Conservation (phyloP, 2,888 invertebrate species). For the Tachina grossa region DNA sequence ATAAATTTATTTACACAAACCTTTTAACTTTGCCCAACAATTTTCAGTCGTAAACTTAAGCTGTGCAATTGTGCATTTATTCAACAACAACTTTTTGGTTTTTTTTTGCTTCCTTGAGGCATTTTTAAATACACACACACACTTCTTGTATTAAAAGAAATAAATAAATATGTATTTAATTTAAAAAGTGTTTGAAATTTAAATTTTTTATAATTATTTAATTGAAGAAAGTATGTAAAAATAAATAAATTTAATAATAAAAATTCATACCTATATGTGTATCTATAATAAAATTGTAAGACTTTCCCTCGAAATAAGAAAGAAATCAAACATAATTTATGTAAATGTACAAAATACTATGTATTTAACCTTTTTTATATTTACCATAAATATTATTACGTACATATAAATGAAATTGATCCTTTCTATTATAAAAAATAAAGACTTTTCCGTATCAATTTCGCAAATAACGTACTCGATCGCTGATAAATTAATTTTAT, state of each 20-base stretch:
- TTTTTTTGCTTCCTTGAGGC: too few species aligned
- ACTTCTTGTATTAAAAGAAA: too few species aligned
- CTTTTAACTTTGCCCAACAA: too few species aligned
- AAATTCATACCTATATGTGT: not conserved
- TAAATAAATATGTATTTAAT: too few species aligned
- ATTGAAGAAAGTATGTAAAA: too few species aligned
- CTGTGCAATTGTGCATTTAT: too few species aligned
- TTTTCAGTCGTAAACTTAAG: too few species aligned
- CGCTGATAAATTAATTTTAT: conserved; percentile 17
- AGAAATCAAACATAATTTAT: conserved; percentile 59
- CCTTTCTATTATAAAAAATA: conserved; percentile 38
- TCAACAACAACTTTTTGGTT: too few species aligned
- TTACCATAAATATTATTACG: conserved; percentile 11
- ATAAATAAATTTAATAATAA: conserved; percentile 1
- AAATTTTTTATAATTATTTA: too few species aligned
- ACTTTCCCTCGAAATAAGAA: conserved; percentile 52
- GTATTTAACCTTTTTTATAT: conserved; percentile 59
- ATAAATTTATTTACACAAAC: too few species aligned
- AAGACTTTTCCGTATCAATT: conserved; percentile 35
- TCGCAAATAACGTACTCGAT: conserved; percentile 27
- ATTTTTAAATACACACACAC: too few species aligned
- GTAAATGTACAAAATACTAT: conserved; percentile 67
- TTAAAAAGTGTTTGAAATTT: too few species aligned
- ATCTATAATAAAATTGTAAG: conserved; percentile 51
- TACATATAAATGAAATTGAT: conserved; percentile 39